Percentiles rank a stretch among this genome's conserved stretches.
These are phyloP conservation scores for Odobenus rosmarus DNA, from an alignment of 2,113 vertebrate genomes.

Conservation along the genomic window DNA sequence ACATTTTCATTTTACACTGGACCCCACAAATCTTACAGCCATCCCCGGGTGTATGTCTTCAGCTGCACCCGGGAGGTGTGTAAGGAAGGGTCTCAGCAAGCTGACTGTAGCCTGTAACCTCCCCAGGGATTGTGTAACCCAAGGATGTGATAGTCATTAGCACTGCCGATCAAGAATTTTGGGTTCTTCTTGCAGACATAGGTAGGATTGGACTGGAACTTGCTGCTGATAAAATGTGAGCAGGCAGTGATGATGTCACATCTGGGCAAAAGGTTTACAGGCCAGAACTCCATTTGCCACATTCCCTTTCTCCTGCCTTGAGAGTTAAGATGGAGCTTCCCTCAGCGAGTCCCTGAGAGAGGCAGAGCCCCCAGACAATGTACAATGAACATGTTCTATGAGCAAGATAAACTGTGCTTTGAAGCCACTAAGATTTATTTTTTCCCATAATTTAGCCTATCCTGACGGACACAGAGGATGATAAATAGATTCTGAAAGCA, in stretches of 20 bases:
- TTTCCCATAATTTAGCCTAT: background rate
- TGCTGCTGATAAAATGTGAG: background rate
- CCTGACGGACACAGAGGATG: background rate
- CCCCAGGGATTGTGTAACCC: background rate
- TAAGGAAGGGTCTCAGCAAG: background rate
- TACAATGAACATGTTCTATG: background rate
- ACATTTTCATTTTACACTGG: background rate
- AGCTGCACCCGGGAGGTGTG: background rate
- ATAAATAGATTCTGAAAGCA: background rate
- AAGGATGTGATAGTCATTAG: background rate
- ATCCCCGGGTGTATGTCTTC: background rate
- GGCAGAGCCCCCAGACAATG: background rate
- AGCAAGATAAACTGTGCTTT: background rate
- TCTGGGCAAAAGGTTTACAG: background rate
- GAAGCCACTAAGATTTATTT: background rate
- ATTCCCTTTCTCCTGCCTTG: background rate
- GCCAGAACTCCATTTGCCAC: background rate
- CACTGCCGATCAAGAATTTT: background rate
- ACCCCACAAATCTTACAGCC: background rate
- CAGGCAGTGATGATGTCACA: background rate
- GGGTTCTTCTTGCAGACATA: background rate
- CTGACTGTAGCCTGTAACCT: background rate
- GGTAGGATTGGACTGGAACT: background rate
- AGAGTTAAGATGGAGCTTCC: background rate
- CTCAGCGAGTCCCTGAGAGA: background rate